These are phyloP conservation scores for Acrocephalus scirpaceus DNA, from an alignment of 2,797 vertebrate species.

Conservation along the genomic window DNA sequence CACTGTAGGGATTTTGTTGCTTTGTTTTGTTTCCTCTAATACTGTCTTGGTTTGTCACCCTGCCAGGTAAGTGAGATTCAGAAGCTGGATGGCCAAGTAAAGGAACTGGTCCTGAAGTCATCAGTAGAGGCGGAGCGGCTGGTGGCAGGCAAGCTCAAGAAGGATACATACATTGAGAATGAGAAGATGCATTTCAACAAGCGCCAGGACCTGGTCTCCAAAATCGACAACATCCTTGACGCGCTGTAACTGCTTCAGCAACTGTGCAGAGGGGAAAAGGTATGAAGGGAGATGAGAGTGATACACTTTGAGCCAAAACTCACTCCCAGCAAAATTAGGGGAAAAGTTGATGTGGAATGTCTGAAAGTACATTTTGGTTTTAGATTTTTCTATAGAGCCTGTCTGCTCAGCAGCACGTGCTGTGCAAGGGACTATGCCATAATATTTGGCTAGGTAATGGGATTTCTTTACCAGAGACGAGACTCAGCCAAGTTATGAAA, in stretches of 20 bases:
- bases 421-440: not conserved
- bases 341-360: not conserved
- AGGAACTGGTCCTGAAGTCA: conserved; percentile 91
- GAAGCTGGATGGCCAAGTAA: conserved; percentile 93
- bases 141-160: conserved; percentile 96
- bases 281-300: not conserved
- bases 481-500: not conserved
- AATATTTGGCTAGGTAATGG: not conserved
- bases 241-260: conserved; percentile 80
- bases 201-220: conserved; percentile 92
- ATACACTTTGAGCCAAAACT: conserved; percentile 30
- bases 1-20: not conserved
- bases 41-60: not conserved
- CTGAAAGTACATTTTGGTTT: not conserved
- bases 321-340: not conserved
- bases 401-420: not conserved
- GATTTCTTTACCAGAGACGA: not conserved
- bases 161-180: conserved; percentile 92
- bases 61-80: conserved; percentile 93
- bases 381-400: conserved; percentile 6
- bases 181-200: conserved; percentile 89
- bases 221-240: conserved; percentile 94
- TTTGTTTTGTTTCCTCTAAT: not conserved
- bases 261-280: not conserved
- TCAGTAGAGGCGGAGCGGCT: conserved; percentile 93